Evolutionary conservation across 2,888 invertebrate genomes (phyloP), one percentile per base, ranked within the genome.

Genomic region (Lithophane semibrunnea): DNA sequence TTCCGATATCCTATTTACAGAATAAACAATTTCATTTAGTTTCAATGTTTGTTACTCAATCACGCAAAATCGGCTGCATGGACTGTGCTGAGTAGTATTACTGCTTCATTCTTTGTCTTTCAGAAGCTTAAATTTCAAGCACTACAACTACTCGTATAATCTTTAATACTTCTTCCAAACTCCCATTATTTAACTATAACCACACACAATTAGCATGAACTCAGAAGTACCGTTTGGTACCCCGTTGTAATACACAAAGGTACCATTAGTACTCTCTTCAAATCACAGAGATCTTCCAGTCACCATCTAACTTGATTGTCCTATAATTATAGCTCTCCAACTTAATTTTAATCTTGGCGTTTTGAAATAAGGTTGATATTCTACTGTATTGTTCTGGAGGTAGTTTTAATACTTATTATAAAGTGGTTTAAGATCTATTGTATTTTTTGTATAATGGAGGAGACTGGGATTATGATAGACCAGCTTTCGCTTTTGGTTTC

Each of bases 401-500:
- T 68, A 60, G 18, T 64, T 56, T 24, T 21, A 42, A 42, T 47
- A 29, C 16, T 42, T 49, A 69, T 42, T 56, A 52, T 24, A 21
- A 70, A 61, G 66, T 63, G 24, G 16, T 82, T 82, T 65, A 52
- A 64, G 54, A 73, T 78, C 68, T 73, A 81, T 81, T 81, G 81
- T 81, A 44, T 83, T 77, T 52, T 75, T 12, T 82, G n/a, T 54
- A 73, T 69, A 72, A 77, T 77, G 49, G 68, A 58, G 42, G 44
- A 49, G 24, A 56, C 60, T 49, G 44, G 49, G 44, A 69, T 72
- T 72, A 44, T 52, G 24, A 56, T 82, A 69, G 29, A 64, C 80
- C 64, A 68, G 64, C 80, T 84, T 84, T 84, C 71, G 44, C 16
- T 64, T 65, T 18, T 71, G 70, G 75, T 52, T 82, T 66, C 77